Conservation (phyloP, 2,797 vertebrate species). For the Sebastes paucispinis region DNA sequence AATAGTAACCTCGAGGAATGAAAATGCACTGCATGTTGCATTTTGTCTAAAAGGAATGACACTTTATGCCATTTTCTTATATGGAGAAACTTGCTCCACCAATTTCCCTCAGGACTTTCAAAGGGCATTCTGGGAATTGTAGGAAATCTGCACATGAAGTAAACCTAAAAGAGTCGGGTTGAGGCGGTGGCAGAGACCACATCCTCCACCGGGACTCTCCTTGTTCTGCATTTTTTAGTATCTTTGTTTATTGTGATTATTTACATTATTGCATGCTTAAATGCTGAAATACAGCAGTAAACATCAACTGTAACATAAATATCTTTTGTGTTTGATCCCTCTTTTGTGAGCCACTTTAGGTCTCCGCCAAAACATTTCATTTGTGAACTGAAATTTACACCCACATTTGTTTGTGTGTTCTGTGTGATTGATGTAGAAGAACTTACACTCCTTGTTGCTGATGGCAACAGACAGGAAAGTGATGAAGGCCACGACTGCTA, state of each 20-base stretch:
- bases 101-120: background rate
- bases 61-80: background rate
- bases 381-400: background rate
- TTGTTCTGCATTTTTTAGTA: background rate
- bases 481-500: slow-evolving; percentile 87
- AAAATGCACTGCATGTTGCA: background rate
- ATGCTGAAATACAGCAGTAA: background rate
- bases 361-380: background rate
- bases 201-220: background rate
- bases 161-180: background rate
- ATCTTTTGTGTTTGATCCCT: background rate
- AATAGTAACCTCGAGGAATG: background rate
- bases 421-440: background rate
- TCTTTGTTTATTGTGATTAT: background rate
- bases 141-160: background rate
- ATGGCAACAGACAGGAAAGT: slow-evolving; percentile 88
- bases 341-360: background rate
- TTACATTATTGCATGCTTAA: background rate
- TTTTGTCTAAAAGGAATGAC: background rate
- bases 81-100: background rate
- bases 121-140: background rate
- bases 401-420: background rate
- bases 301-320: background rate
- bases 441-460: slow-evolving; percentile 88
- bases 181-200: background rate